Evolutionary conservation across 2,888 invertebrate genomes (phyloP).

Genomic region (Leptopilina drosophilae): DNA sequence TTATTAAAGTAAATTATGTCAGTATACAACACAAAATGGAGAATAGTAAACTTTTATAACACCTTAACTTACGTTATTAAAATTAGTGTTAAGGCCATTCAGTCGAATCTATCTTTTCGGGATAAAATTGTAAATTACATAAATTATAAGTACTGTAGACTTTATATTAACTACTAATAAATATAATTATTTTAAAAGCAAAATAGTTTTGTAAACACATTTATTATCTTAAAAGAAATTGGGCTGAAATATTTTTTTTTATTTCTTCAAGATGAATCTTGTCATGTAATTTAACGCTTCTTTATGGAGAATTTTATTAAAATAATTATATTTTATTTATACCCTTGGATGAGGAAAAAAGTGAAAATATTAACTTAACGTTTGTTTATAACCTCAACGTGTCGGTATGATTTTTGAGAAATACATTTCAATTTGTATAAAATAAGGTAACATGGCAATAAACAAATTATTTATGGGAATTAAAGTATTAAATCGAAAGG

Average conservation of each 20-base stretch:
- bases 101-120: neutral
- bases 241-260: neutral
- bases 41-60: constrained; percentile 3
- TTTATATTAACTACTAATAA: neutral
- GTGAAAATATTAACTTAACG: neutral
- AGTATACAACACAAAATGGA: neutral
- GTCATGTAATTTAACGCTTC: too few relatives aligned
- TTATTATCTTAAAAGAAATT: neutral
- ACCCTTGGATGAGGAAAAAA: neutral
- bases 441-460: neutral
- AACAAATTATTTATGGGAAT: neutral
- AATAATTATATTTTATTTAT: neutral
- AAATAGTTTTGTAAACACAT: neutral
- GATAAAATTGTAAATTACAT: neutral
- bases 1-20: too few relatives aligned
- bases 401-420: neutral
- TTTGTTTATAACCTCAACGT: neutral
- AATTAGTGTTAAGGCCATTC: neutral
- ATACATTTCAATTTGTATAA: neutral
- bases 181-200: neutral
- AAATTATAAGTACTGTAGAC: constrained; percentile 3
- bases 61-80: neutral
- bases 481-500: neutral
- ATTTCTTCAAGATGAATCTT: neutral
- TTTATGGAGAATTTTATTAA: neutral